phyloP scores from a whole-genome alignment of 2,797 vertebrate species.

The Alcedo quadribrachys region DNA sequence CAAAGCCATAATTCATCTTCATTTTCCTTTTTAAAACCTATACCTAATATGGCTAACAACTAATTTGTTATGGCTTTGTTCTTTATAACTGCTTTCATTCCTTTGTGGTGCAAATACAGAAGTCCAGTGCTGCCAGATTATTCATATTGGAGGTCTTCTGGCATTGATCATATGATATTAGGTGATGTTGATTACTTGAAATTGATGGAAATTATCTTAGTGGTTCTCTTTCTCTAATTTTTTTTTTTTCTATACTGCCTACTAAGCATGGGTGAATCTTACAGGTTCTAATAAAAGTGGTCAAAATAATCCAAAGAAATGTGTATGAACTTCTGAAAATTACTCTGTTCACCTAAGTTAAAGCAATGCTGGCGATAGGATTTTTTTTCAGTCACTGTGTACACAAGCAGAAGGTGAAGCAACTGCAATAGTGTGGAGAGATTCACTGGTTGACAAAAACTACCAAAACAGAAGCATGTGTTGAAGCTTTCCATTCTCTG shows the following conservation, averaged over 20 bases:
- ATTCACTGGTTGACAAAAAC: neutral
- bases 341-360: neutral
- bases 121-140: neutral
- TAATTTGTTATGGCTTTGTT: neutral
- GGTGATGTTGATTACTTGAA: neutral
- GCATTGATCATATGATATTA: neutral
- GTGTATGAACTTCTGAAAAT: neutral
- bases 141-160: neutral
- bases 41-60: fast-evolving
- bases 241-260: neutral
- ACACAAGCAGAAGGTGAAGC: neutral
- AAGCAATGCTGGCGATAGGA: neutral
- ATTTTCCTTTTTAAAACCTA: neutral
- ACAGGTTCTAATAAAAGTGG: neutral
- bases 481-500: neutral
- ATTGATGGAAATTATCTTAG: neutral
- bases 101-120: neutral
- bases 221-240: neutral
- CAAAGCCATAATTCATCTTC: neutral
- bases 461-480: neutral
- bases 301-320: neutral
- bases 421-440: neutral
- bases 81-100: neutral
- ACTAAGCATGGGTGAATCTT: neutral
- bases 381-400: neutral